A percentile compares a stretch with the other conserved stretches of the same genome.
Conservation (phyloP, 2,888 invertebrate genomes). For the Fissipunctia ypsillon region DNA sequence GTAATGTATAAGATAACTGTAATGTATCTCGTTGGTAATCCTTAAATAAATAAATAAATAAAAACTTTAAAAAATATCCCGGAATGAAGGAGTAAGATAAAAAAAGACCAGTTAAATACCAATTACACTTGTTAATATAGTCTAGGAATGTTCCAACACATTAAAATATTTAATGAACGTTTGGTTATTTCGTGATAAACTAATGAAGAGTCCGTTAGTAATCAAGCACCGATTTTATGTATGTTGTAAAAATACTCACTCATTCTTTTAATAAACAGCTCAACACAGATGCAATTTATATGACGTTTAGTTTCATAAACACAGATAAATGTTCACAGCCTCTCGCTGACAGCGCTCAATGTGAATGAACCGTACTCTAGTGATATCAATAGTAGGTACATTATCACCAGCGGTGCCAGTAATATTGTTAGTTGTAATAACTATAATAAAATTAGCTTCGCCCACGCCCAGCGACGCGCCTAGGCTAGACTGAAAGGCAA, state of each 20-base stretch:
- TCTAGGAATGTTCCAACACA: constrained; percentile 52
- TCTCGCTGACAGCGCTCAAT: constrained; percentile 58
- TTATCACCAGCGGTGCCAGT: constrained; percentile 70
- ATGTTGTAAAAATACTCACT: constrained; percentile 63
- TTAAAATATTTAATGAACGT: constrained; percentile 47
- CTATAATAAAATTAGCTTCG: constrained; percentile 72
- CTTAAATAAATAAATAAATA: too few relatives aligned
- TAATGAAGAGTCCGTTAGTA: constrained; percentile 48
- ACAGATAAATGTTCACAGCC: constrained; percentile 60
- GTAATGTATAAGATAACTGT: too few relatives aligned
- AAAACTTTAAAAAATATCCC: constrained; percentile 2
- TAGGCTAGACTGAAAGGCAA: constrained; percentile 70
- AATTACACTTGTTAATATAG: constrained; percentile 34
- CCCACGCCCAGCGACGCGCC: constrained; percentile 72
- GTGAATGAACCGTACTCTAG: constrained; percentile 78
- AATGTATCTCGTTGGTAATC: too few relatives aligned
- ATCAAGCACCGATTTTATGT: constrained; percentile 47
- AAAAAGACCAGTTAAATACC: neutral
- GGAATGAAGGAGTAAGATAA: constrained; percentile 23
- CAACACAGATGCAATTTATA: constrained; percentile 53
- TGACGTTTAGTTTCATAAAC: constrained; percentile 60
- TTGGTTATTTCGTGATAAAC: constrained; percentile 51
- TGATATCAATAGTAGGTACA: constrained; percentile 70
- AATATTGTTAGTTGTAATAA: constrained; percentile 71
- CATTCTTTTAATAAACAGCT: constrained; percentile 47